Base-by-base conservation (phyloP, 2,113 vertebrate species). In the Chloropsis hardwickii region DNA sequence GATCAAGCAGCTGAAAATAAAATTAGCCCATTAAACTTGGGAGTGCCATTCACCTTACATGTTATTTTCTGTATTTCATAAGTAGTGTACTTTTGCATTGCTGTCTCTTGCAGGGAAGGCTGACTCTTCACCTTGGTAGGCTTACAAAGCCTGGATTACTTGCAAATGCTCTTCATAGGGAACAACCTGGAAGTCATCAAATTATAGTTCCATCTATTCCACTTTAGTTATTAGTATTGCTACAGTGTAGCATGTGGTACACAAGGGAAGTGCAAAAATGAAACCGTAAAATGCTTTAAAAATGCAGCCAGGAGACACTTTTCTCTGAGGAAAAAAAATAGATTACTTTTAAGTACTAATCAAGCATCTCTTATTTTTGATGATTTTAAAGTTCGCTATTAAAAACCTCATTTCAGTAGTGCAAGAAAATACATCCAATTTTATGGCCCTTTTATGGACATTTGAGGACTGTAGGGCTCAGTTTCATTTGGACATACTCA, bases 11-110 rank as follows among this genome's bases (percentile, higher is more conserved):
- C 57, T 76, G 48, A 37, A 80, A 79, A 56, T 42, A 79, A 88
- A 78, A 35, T 37, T 8, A 61, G 19, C 29, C 47, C 2, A 0
- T 72, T 50, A 62, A 47, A 44, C 13, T 54, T 47, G 39, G 19
- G 42, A 70, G 35, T n/a, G 12, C 25, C 9, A 7, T 27, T 39
- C 17, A 22, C 16, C 4, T 54, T 62, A 2, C 2, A 0, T 22
- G 12, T 35, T n/a, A 6, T 24, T 39, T 81, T 57, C 33, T 60
- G 22, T 44, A 21, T 45, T 84, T 62, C 11, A 0, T 29, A 48
- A 53, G 23, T 37, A 22, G 40, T 79, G 23, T 57, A 0, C 24
- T 65, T 37, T 28, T 37, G 15, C 25, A 2, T 56, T 90, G 53
- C 17, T 67, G 21, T 44, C 27, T 60, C 5, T 40, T 67, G 56